Conservation (phyloP, 2,797 vertebrate species). For the Notolabrus celidotus region DNA sequence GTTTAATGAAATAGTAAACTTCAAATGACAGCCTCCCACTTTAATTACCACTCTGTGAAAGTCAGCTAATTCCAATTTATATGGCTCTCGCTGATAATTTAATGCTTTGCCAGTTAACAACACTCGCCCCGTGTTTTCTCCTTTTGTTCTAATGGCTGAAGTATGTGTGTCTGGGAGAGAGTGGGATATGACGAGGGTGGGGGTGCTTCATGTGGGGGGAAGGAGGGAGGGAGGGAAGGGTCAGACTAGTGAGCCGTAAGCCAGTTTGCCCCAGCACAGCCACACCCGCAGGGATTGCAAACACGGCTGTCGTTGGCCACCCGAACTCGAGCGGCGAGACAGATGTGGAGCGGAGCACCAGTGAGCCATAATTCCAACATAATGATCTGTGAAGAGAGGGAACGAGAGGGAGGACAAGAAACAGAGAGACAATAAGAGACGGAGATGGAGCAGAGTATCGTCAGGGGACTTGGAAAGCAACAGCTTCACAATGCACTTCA, state of each 20-base stretch:
- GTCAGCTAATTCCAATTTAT: constrained; percentile 52
- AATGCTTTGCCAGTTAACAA: constrained; percentile 59
- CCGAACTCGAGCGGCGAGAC: constrained; percentile 49
- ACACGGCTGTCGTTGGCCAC: constrained; percentile 44
- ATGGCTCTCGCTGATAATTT: constrained; percentile 53
- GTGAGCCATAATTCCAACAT: constrained; percentile 71
- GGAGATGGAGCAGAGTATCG: constrained; percentile 47
- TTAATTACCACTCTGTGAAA: constrained; percentile 62
- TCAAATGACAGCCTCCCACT: constrained; percentile 50
- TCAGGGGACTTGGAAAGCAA: constrained; percentile 50
- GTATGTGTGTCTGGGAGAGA: background rate
- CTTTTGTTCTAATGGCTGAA: constrained; percentile 45
- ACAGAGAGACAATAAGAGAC: constrained; percentile 62
- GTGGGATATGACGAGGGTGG: background rate
- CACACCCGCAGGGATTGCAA: constrained; percentile 39
- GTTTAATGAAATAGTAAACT: constrained; percentile 63
- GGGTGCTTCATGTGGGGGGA: background rate
- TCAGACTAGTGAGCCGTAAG: constrained; percentile 33
- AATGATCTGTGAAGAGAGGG: constrained; percentile 70
- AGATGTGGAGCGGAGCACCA: constrained; percentile 56
- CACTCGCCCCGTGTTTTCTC: constrained; percentile 40
- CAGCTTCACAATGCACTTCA: constrained; percentile 65
- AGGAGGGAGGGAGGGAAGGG: background rate
- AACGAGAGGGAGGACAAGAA: constrained; percentile 33
- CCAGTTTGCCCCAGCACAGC: constrained; percentile 42